phyloP scores from a whole-genome alignment of 2,113 vertebrate genomes.

The Dipodomys spectabilis region DNA sequence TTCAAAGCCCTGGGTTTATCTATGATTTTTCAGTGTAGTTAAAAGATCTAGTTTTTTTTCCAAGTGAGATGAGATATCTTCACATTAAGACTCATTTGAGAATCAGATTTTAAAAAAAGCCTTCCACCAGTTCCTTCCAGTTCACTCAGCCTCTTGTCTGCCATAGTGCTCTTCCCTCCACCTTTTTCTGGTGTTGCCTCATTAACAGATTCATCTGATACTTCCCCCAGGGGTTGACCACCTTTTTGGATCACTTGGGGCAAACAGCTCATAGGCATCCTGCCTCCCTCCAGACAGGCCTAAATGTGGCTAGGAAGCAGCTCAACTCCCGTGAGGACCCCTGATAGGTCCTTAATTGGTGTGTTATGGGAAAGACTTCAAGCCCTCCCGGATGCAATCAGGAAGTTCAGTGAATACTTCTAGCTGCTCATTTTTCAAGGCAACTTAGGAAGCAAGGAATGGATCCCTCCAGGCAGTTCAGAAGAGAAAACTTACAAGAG shows the following conservation, averaged over 20 bases:
- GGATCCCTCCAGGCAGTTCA: constrained; percentile 22
- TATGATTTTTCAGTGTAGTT: neutral
- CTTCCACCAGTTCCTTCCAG: constrained; percentile 74
- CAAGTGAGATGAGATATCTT: constrained; percentile 39
- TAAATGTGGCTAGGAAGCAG: constrained; percentile 81
- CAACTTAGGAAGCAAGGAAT: constrained; percentile 83
- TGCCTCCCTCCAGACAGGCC: constrained; percentile 83
- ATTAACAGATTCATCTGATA: constrained; percentile 88
- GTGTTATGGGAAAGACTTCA: constrained; percentile 86
- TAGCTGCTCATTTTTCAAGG: constrained; percentile 91
- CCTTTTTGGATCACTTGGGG: constrained; percentile 29
- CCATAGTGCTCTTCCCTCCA: constrained; percentile 2
- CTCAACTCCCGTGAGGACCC: constrained; percentile 84
- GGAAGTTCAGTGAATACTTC: constrained; percentile 85
- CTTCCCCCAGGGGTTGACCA: constrained; percentile 86
- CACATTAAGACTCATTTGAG: constrained; percentile 68
- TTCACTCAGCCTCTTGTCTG: constrained; percentile 74
- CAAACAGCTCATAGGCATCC: constrained; percentile 84
- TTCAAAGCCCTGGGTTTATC: neutral
- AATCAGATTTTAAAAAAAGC: constrained; percentile 73
- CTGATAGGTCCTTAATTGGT: constrained; percentile 91
- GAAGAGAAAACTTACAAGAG: constrained; percentile 40
- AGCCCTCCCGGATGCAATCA: constrained; percentile 87
- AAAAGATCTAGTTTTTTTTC: constrained; percentile 73
- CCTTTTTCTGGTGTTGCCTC: constrained; percentile 76